phyloP scores from a whole-genome alignment of 2,888 invertebrate species.

The Gymnocheta viridis region DNA sequence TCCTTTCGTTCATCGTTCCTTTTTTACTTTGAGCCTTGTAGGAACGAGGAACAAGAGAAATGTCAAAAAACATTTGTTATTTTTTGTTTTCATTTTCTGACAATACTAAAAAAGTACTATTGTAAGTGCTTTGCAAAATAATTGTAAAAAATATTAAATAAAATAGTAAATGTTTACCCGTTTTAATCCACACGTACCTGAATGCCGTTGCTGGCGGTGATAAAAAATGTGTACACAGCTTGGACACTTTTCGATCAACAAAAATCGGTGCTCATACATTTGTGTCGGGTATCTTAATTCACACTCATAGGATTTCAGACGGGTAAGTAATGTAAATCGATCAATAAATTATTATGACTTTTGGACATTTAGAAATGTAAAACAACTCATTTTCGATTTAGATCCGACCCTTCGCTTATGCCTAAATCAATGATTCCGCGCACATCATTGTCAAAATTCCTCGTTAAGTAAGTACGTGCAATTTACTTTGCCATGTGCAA shows the following conservation, averaged over 20 bases:
- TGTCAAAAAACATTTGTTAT: no score
- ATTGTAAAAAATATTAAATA: no score
- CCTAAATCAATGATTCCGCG: conserved; percentile 90
- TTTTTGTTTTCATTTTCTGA: no score
- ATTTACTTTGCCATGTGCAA: conserved; percentile 97
- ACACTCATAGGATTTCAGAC: conserved; percentile 86
- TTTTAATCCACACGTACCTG: conserved; percentile 92
- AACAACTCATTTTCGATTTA: conserved; percentile 51
- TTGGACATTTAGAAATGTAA: no score
- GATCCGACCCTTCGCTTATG: conserved; percentile 82
- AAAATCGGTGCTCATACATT: conserved; percentile 89
- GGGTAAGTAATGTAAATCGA: conserved; percentile 75
- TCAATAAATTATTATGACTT: conserved; percentile 19
- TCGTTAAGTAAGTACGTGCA: conserved; percentile 94
- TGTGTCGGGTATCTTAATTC: conserved; percentile 89
- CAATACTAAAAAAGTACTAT: no score
- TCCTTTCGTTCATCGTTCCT: no score
- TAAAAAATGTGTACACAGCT: conserved; percentile 87
- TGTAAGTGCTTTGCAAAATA: no score
- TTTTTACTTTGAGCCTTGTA: no score
- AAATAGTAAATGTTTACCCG: no score
- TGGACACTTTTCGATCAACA: conserved; percentile 89
- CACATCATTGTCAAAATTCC: conserved; percentile 92
- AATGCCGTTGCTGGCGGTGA: conserved; percentile 89
- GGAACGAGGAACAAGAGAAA: no score